Percentiles rank a stretch among this genome's conserved stretches.
Evolutionary conservation across 92 coral and sea anemone species (phyloP).

Genomic region (Chrysogorgia sp.): DNA sequence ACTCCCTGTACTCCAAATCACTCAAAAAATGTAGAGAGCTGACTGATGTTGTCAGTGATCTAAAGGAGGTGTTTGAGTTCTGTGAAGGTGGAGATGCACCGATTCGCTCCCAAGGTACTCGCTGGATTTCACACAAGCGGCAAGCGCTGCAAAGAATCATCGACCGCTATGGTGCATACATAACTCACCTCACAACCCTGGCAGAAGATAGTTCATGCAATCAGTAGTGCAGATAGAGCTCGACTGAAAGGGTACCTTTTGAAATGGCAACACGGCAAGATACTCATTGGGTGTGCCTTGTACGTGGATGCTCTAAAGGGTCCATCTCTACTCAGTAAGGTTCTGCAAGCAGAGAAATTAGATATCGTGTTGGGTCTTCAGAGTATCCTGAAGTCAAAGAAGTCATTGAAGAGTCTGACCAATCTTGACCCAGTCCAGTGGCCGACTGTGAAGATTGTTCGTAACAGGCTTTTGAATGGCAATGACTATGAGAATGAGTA

Average conservation of each 20-base stretch:
- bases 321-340: constrained; percentile 30
- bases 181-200: constrained; percentile 7
- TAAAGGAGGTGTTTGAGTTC: constrained; percentile 29
- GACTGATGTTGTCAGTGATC: constrained; percentile 31
- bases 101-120: constrained; percentile 19
- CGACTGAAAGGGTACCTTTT: constrained; percentile 29
- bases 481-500: too few species aligned
- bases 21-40: constrained; percentile 24
- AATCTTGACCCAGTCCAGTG: constrained; percentile 26
- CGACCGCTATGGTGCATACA: constrained; percentile 29
- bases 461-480: constrained; percentile 26
- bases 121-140: constrained; percentile 34
- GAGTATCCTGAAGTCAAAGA: constrained; percentile 36
- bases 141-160: too few species aligned
- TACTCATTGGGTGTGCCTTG: constrained; percentile 30
- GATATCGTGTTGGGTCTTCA: too few species aligned
- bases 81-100: constrained; percentile 24
- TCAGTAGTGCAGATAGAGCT: constrained; percentile 15
- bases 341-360: constrained; percentile 19
- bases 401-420: constrained; percentile 17
- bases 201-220: not conserved
- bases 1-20: constrained; percentile 20
- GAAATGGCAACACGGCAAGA: constrained; percentile 14
- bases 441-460: constrained; percentile 34
- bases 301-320: constrained; percentile 26